Evolutionary conservation across 2,113 vertebrate genomes (phyloP).

Genomic region (Opisthocomus hoazin): DNA sequence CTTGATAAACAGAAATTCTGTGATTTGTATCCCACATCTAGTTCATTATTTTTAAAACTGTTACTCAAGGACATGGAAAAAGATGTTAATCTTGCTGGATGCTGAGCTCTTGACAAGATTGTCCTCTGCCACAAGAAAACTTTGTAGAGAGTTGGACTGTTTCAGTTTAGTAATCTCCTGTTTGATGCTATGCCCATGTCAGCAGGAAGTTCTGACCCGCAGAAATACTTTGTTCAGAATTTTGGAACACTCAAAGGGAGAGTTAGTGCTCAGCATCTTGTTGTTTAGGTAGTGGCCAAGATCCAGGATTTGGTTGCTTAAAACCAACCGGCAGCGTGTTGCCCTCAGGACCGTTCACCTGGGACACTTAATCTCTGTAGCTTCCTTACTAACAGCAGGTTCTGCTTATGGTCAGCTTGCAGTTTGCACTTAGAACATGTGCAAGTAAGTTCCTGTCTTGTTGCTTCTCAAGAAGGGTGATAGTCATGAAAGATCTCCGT

Average conservation of each 20-base stretch:
- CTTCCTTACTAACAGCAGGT: background rate
- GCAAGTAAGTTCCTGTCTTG: background rate
- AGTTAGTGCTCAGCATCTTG: background rate
- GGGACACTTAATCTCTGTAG: background rate
- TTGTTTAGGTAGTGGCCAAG: background rate
- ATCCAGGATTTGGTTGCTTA: background rate
- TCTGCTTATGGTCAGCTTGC: background rate
- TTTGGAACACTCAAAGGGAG: background rate
- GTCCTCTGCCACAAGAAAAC: background rate
- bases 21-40: background rate
- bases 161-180: background rate
- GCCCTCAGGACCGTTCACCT: background rate
- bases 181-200: accelerated
- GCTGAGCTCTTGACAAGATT: background rate
- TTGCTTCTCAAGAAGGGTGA: background rate
- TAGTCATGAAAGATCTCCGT: background rate
- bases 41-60: background rate
- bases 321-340: accelerated
- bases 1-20: background rate
- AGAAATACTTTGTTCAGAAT: background rate
- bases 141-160: background rate
- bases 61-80: background rate
- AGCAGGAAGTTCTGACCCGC: background rate
- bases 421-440: background rate
- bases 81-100: background rate